phyloP scores from a whole-genome alignment of 2,113 vertebrate species.

The Monopterus albus region DNA sequence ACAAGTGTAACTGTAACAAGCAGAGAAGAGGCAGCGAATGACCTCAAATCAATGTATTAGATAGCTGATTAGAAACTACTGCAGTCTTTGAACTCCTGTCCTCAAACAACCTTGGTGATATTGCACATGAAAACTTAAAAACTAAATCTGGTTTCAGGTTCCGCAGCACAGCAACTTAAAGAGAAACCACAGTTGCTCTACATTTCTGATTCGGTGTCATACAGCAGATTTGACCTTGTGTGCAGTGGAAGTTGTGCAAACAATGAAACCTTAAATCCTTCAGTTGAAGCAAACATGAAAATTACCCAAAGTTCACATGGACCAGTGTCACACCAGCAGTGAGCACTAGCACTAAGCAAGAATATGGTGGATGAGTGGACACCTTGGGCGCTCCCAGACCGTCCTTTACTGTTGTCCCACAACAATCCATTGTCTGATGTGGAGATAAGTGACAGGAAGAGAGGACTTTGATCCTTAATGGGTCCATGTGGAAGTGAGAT shows the following conservation, averaged over 20 bases:
- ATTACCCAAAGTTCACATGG: not conserved
- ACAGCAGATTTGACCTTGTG: conserved; percentile 9
- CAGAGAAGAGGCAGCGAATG: not conserved
- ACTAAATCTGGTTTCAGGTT: conserved; percentile 11
- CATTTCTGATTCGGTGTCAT: conserved; percentile 29
- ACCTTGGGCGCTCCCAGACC: conserved; percentile 21
- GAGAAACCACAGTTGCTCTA: not conserved
- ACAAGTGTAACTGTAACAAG: conserved; percentile 13
- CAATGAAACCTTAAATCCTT: conserved; percentile 9
- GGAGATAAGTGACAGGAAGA: conserved; percentile 71
- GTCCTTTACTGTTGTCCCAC: conserved; percentile 65
- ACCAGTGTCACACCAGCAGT: not conserved
- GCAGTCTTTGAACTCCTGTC: conserved; percentile 5
- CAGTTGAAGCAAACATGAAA: conserved; percentile 15
- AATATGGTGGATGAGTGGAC: conserved; percentile 33
- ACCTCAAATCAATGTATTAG: conserved; percentile 4
- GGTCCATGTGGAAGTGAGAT: conserved; percentile 71
- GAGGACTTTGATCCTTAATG: conserved; percentile 76
- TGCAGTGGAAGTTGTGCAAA: not conserved
- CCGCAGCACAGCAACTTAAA: not conserved
- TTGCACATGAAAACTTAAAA: conserved; percentile 16
- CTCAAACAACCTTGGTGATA: conserved; percentile 22
- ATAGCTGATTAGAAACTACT: not conserved
- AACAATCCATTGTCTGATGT: conserved; percentile 66
- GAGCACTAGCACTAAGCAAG: not conserved